Base-by-base conservation (phyloP, 2,113 vertebrate genomes). In the Mesocricetus auratus region DNA sequence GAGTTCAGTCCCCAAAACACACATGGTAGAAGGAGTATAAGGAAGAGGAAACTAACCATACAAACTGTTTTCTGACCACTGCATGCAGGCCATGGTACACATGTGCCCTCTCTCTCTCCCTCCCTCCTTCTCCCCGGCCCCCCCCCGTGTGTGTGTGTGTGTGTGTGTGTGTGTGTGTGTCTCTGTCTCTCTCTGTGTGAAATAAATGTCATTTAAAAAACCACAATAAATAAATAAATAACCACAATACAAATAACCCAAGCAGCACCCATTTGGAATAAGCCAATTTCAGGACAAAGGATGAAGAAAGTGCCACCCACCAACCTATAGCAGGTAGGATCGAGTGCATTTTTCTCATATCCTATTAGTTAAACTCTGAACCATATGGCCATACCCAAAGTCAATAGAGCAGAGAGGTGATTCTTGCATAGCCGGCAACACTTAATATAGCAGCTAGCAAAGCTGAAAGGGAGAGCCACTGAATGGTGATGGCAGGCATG, bases 261-360 rank as follows among this genome's bases (percentile, higher is more conserved):
- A 77, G 56, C 31, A 83, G 60, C 29, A 13, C 36, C 62, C 36
- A 19, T 33, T 81, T 50, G 42, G 26, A 71, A 66, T 29, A 81
- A 94, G 89, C 53, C 66, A 88, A 77, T 89, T 16, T 95, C 60
- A 86, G 12, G 21, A 45, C 45, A 73, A 56, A 91, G 74, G 56
- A 66, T 19, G 60, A 73, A 62, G 75, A 45, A 89, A 88, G 36
- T 62, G 11, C 19, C 86, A 74, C 58, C 33, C 42, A 53, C n/a
- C 31, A n/a, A 33, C 21, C 24, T 29, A 77, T 36, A 91, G 31
- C 56, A 89, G 45, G 78, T 12, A 11, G 68, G 74, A 3, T 31
- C 0, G 8, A 53, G 62, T 42, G 53, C 39, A 60, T 62, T 64
- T 71, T 79, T 47, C 62, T 94, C 64, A 50, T 10, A 21, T 86